Conservation (phyloP, 1,140 invertebrate species). For the Drosophila quadrilineata region DNA sequence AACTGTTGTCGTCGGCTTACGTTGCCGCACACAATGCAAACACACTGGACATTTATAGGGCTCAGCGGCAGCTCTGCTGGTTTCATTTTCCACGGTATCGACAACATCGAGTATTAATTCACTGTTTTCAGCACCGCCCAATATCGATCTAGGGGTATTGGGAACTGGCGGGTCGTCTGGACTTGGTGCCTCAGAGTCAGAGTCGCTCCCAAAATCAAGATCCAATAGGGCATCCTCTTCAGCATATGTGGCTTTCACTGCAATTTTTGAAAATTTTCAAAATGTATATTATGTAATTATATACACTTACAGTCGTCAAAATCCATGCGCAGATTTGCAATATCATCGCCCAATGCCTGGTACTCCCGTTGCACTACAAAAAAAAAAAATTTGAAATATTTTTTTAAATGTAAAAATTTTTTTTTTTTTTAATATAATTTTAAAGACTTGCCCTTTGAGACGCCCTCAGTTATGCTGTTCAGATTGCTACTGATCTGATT, state of each 20-base stretch:
- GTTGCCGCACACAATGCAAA: constrained; percentile 8
- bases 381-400: background rate
- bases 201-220: too few species aligned
- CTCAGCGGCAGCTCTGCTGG: background rate
- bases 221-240: too few species aligned
- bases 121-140: background rate
- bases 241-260: background rate
- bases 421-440: too few species aligned
- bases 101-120: background rate
- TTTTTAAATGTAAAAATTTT: background rate
- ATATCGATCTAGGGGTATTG: too few species aligned
- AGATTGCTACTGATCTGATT: too few species aligned
- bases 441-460: too few species aligned
- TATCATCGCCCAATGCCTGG: background rate
- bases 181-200: too few species aligned
- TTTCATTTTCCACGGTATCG: background rate
- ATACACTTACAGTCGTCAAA: background rate
- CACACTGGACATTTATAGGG: constrained; percentile 38
- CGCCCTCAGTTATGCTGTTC: too few species aligned
- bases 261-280: background rate
- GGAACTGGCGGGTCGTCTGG: too few species aligned
- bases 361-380: constrained; percentile 12
- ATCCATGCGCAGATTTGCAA: background rate
- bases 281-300: background rate
- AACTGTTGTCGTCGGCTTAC: constrained; percentile 8